Evolutionary conservation across 2,113 vertebrate species (phyloP), one percentile per base, ranked within the genome.

Genomic region (Galeopterus variegatus): DNA sequence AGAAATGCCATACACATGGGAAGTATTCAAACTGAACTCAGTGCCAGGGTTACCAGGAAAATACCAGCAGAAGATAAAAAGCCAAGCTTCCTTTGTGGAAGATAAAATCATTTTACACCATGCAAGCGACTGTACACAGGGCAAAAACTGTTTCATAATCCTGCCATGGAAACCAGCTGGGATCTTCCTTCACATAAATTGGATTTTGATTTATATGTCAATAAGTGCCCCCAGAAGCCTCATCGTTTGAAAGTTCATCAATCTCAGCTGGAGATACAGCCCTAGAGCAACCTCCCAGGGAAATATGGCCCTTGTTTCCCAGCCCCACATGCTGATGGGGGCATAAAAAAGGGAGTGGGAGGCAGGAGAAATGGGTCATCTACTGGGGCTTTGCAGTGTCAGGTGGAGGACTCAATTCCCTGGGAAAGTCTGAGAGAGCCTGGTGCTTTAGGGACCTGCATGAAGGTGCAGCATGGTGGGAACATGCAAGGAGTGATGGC

Each of bases 121-220:
- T 23, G 26, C 9, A 18, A 69, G 52, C 87, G 70, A 21, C 70
- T 52, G 3, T 36, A n/a, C 24, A 62, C 56, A 45, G 13, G 33
- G 56, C n/a, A 31, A 90, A 86, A 75, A 65, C 33, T 45, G 93
- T 93, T 93, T 97, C 97, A 96, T 93, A 97, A 94, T 79, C 82
- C 18, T 96, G 81, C 83, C 87, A 75, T 95, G 80, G 58, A 93
- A 96, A 73, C 87, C 94, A 95, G 79, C 81, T 82, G 90, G 96
- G 93, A 95, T 89, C 94, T 96, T 89, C 94, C 93, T 89, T 94
- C 58, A 75, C 69, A 94, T 90, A 96, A 97, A 98, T 96, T 96
- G 91, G 93, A 91, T 90, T 97, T 96, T 98, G 96, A 97, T 97
- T 98, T 96, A 96, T 96, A 72, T 33, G 75, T 94, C 97, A 93